Evolutionary conservation across 2,113 vertebrate genomes (phyloP).

Genomic region (Triplophysa rosa): DNA sequence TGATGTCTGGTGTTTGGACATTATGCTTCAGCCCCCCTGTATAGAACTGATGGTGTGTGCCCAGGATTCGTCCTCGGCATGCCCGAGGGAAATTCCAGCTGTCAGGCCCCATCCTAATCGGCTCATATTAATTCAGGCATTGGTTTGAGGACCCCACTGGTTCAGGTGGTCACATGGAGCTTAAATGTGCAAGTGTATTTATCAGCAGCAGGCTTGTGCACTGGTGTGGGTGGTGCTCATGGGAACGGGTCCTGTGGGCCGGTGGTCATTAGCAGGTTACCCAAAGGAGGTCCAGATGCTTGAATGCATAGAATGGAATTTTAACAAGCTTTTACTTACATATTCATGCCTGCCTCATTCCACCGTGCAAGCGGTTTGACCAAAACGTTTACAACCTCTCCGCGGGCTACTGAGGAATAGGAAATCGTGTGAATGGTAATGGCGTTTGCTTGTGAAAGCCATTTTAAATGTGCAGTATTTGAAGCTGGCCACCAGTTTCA

Average conservation of each 20-base stretch:
- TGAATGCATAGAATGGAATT: background rate
- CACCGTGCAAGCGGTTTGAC: background rate
- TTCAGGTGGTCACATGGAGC: slow-evolving; percentile 14
- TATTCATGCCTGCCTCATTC: slow-evolving; percentile 17
- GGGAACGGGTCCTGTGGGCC: background rate
- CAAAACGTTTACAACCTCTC: background rate
- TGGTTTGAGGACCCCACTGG: slow-evolving; percentile 34
- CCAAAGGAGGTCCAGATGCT: slow-evolving; percentile 18
- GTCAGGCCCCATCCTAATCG: slow-evolving; percentile 46
- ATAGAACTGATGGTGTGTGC: slow-evolving; percentile 24
- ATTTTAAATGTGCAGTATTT: background rate
- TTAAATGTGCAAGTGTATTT: slow-evolving; percentile 31
- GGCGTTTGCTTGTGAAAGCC: background rate
- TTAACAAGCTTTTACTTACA: slow-evolving; percentile 35
- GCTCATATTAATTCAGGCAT: slow-evolving; percentile 45
- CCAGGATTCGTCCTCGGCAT: background rate
- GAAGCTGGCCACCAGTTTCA: background rate
- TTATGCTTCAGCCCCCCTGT: slow-evolving; percentile 35
- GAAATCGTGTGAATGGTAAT: background rate
- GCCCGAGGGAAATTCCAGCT: slow-evolving; percentile 22
- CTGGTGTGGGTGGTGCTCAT: background rate
- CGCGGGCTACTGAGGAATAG: background rate
- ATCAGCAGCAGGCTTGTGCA: slow-evolving; percentile 23
- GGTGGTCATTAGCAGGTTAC: slow-evolving; percentile 44
- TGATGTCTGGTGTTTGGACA: background rate